A percentile compares a stretch with the other conserved stretches of the same genome.
phyloP scores from a whole-genome alignment of 2,113 vertebrate species.

The Pelodiscus sinensis region DNA sequence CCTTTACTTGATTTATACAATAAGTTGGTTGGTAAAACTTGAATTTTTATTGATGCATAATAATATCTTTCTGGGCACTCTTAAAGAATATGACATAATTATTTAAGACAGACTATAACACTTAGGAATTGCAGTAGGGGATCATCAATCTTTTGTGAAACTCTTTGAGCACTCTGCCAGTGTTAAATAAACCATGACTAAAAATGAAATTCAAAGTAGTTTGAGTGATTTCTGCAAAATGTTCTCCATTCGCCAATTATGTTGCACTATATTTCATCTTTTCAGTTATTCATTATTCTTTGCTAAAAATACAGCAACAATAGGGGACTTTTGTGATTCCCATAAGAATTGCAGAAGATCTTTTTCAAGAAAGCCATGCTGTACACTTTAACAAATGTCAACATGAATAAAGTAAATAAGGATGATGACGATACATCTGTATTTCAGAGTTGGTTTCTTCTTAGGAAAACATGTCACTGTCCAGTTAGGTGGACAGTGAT shows the following conservation, averaged over 20 bases:
- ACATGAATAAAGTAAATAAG: conserved; percentile 54
- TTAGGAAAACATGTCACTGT: neutral
- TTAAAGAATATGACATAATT: conserved; percentile 80
- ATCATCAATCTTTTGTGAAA: conserved; percentile 79
- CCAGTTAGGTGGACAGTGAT: neutral
- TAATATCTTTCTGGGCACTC: conserved; percentile 76
- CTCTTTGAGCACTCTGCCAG: conserved; percentile 67
- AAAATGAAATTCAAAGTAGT: conserved; percentile 82
- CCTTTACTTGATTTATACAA: conserved; percentile 75
- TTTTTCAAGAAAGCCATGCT: conserved; percentile 37
- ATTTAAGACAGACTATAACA: conserved; percentile 81
- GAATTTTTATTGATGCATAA: conserved; percentile 75
- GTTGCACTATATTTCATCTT: conserved; percentile 73
- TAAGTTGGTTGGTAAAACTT: conserved; percentile 76
- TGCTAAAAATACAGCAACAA: conserved; percentile 74
- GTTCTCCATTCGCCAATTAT: conserved; percentile 81
- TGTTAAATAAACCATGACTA: conserved; percentile 84
- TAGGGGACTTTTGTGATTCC: conserved; percentile 70
- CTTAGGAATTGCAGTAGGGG: conserved; percentile 78
- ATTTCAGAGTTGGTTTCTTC: conserved; percentile 17
- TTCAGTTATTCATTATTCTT: conserved; percentile 79
- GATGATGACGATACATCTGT: conserved; percentile 27
- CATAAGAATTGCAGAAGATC: conserved; percentile 67
- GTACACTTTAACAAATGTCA: conserved; percentile 47
- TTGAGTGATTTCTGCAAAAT: conserved; percentile 80